phyloP scores from a whole-genome alignment of 2,797 vertebrate species.

The Picus viridis region DNA sequence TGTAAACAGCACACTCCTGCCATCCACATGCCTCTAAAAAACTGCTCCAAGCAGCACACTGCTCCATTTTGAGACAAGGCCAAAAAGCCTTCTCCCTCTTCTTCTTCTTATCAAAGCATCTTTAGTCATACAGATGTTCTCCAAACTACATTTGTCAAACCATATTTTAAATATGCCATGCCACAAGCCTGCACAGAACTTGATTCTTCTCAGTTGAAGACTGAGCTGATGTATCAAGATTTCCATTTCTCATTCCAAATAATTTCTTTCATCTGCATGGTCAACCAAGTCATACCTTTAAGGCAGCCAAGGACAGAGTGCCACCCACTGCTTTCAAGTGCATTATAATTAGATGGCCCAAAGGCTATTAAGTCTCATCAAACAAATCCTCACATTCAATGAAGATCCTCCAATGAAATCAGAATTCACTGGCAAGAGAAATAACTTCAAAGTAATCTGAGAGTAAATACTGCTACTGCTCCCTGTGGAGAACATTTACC shows the following conservation, averaged over 20 bases:
- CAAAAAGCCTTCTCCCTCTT: background rate
- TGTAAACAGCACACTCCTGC: background rate
- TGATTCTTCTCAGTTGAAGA: background rate
- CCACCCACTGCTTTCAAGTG: background rate
- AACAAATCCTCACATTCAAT: background rate
- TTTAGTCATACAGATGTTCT: accelerated
- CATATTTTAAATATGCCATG: background rate
- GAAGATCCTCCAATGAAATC: background rate
- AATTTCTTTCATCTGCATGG: background rate
- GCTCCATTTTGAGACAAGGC: accelerated
- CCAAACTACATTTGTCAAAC: background rate
- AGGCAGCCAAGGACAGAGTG: background rate
- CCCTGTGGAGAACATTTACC: background rate
- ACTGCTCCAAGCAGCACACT: accelerated
- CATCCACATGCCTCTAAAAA: background rate
- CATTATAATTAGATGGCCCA: background rate
- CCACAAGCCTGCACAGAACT: background rate
- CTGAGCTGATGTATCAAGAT: background rate
- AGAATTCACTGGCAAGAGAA: background rate
- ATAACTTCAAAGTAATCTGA: background rate
- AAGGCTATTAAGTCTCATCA: background rate
- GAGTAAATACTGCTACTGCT: background rate
- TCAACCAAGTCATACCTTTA: background rate
- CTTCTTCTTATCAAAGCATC: background rate
- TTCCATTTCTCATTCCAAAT: background rate